These are phyloP conservation scores for Lasioglossum malachurum DNA, from an alignment of 2,888 invertebrate species.

Conservation along the genomic window DNA sequence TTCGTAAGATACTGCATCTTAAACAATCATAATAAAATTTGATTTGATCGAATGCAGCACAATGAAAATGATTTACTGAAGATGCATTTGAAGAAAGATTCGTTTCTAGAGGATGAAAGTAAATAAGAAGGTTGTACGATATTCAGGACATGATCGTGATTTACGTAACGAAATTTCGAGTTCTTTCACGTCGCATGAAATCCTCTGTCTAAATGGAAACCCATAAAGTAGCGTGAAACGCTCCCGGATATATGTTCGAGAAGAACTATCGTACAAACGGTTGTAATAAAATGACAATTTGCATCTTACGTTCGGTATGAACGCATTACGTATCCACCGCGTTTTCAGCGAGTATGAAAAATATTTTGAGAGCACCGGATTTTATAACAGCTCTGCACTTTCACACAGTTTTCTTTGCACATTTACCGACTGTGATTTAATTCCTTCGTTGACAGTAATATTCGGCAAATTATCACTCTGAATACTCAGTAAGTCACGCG, in stretches of 20 bases:
- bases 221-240: background rate
- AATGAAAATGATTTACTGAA: background rate
- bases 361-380: constrained; percentile 14
- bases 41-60: too few species aligned
- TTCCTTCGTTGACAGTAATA: background rate
- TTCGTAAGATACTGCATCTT: too few species aligned
- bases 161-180: background rate
- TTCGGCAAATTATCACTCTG: background rate
- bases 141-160: background rate
- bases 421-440: background rate
- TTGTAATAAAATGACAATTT: constrained; percentile 42
- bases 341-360: constrained; percentile 18
- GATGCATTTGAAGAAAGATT: background rate
- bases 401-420: background rate
- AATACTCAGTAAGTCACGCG: background rate
- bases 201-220: constrained; percentile 2
- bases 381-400: background rate
- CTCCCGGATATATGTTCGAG: background rate
- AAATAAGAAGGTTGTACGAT: background rate
- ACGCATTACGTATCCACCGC: constrained; percentile 5
- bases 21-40: too few species aligned
- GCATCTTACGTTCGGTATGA: constrained; percentile 25
- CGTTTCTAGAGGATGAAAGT: background rate
- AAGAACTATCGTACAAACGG: background rate
- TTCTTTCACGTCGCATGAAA: constrained; percentile 3